Percentiles rank a stretch among this genome's conserved stretches.
phyloP scores from a whole-genome alignment of 2,797 vertebrate species.

The Anguilla marmorata region DNA sequence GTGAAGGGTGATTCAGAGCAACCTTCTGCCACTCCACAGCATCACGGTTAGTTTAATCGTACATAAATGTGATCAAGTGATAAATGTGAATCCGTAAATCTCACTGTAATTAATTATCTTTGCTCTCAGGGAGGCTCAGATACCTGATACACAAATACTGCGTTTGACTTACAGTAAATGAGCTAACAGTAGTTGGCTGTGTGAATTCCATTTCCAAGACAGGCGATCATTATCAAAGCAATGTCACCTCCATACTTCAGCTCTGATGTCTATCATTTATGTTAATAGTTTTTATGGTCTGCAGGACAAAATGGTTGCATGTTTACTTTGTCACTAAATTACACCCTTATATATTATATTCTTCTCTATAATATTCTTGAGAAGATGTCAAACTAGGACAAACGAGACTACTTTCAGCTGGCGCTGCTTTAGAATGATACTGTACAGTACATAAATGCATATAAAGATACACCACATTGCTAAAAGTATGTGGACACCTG shows the following conservation, averaged over 20 bases:
- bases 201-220: neutral
- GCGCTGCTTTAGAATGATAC: neutral
- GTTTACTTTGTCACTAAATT: neutral
- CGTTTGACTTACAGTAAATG: neutral
- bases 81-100: slow-evolving; percentile 1
- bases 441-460: neutral
- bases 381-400: slow-evolving; percentile 8
- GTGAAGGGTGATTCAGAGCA: neutral
- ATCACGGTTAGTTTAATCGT: neutral
- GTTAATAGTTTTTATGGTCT: neutral
- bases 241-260: neutral
- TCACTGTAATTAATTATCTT: neutral
- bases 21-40: neutral
- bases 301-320: neutral
- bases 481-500: too few relatives aligned
- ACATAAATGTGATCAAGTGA: neutral
- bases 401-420: neutral
- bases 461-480: neutral
- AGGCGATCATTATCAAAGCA: neutral
- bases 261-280: neutral
- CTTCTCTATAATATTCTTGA: neutral
- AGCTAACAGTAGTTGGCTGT: neutral
- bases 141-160: neutral
- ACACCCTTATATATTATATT: neutral
- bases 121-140: neutral